Evolutionary conservation across 2,113 vertebrate species (phyloP), one percentile per base, ranked within the genome.

Genomic region (Grus americana): DNA sequence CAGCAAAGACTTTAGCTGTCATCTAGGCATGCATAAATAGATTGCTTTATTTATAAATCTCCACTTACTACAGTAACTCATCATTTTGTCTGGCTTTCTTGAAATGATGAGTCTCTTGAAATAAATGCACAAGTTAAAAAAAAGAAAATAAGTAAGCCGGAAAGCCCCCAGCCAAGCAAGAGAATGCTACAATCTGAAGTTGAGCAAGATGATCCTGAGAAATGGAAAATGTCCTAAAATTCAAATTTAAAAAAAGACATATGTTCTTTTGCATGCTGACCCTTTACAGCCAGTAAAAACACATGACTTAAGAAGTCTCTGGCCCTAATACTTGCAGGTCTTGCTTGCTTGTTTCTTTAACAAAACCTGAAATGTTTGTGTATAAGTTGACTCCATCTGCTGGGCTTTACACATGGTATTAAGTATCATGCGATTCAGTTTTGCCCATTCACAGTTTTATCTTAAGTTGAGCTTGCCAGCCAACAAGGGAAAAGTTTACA

Each of bases 401-500:
- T 92, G 86, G 82, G 75, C 79, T 92, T 73, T 66, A 84, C 2
- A 3, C 19, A 23, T 36, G 68, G 32, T 63, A 71, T 78, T 63
- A 80, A 80, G 24, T 71, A 80, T 59, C 14, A n/a, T 0, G 3
- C 90, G 44, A 86, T 59, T 52, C 44, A 82, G 52, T 91, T 79
- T 90, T 88, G 70, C 49, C 58, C 34, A 23, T 57, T 87, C 0
- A 0, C 21, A n/a, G 34, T 87, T 87, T 85, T 80, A 17, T 67
- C 55, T 87, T 71, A 84, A 93, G 88, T 67, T 97, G 88, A 93
- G 30, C 19, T 93, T 70, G 24, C 86, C 96, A 92, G 71, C 49
- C 82, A 89, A 26, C 27, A 57, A 94, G 83, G 86, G 92, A 96
- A 52, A 86, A 65, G 76, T 97, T 95, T 97, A 94, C 84, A 67